These are phyloP conservation scores for Drosophila helvetica DNA, from an alignment of 2,888 invertebrate genomes.

Conservation along the genomic window DNA sequence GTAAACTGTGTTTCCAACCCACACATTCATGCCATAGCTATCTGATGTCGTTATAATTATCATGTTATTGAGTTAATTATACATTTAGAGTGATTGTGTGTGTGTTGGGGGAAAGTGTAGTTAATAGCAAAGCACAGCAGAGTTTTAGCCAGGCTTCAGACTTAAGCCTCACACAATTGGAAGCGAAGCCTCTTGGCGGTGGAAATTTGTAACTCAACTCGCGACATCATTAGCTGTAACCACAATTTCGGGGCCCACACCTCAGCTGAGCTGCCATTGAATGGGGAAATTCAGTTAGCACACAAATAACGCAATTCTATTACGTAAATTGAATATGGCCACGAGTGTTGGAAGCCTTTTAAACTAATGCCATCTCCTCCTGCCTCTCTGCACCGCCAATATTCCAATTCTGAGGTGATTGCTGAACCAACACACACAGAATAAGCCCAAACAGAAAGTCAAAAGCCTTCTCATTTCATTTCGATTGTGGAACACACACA, in stretches of 20 bases:
- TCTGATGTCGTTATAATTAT: slow-evolving; percentile 59
- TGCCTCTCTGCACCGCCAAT: background rate
- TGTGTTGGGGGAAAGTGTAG: slow-evolving; percentile 12
- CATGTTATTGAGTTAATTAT: slow-evolving; percentile 51
- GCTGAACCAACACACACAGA: slow-evolving; percentile 37
- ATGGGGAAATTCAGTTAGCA: slow-evolving; percentile 32
- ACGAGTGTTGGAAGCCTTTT: slow-evolving; percentile 42
- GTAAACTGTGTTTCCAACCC: slow-evolving; percentile 52
- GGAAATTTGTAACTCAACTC: slow-evolving; percentile 30
- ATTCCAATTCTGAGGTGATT: no score
- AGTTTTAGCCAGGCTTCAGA: slow-evolving; percentile 16
- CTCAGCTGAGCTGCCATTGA: slow-evolving; percentile 12
- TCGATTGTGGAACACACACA: slow-evolving; percentile 39
- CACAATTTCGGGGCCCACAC: slow-evolving; percentile 22
- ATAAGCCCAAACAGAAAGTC: slow-evolving; percentile 71
- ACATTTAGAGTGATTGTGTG: slow-evolving; percentile 6
- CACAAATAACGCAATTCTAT: slow-evolving; percentile 59
- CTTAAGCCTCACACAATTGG: slow-evolving; percentile 13
- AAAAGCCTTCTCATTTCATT: slow-evolving; percentile 63
- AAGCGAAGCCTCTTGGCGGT: slow-evolving; percentile 4
- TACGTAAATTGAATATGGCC: slow-evolving; percentile 74
- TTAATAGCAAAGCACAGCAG: slow-evolving; percentile 14
- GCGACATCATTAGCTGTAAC: slow-evolving; percentile 9
- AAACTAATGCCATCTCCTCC: slow-evolving; percentile 35
- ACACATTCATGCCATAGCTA: slow-evolving; percentile 1